Evolutionary conservation across 1,140 invertebrate genomes (phyloP), one percentile per base, ranked within the genome.

Genomic region (Rhagoletis zephyria): DNA sequence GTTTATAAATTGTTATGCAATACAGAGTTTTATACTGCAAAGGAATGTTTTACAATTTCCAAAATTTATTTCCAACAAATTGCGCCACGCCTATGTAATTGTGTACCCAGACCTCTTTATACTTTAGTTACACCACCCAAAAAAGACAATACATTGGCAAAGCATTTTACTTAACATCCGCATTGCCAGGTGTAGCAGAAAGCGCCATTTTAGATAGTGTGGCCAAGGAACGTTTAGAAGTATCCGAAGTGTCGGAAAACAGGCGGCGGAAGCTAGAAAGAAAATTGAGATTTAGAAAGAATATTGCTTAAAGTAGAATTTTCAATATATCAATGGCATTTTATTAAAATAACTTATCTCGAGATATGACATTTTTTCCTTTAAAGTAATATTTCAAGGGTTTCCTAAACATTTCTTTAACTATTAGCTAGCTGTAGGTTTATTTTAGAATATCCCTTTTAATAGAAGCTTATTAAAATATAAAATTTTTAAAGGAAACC

Each of bases 201-300:
- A 96, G 93, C 88, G 95, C 95, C 95, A 96, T 95, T 93, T 96
- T 96, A 88, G 95, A 95, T 88, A 96, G 94, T 90, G 95, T 95
- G 89, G 95, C 95, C 90, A 96, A 93, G 93, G 95, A 95, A 94
- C 95, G 94, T 91, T 95, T 89, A 95, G 95, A 93, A 88, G 94
- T 93, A 90, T 96, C 95, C 89, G 95, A 95, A 92, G 94, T 90
- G 90, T 96, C 95, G 88, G 95, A 95, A 93, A 96, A 95, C 89
- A 96, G 93, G 92, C 95, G 95, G 87, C 95, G 94, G 94, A 96
- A 96, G 94, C 96, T 96, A 90, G 1, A 87, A 88, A 19, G 16
- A 63, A 14, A 67, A 65, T 30, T 4, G 9, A 12, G 30, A 4
- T 42, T 42, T 30, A 40, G 14, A 9, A 74, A 10, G 4, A 74